Evolutionary conservation across 2,113 vertebrate genomes (phyloP).

Genomic region (Apus apus): DNA sequence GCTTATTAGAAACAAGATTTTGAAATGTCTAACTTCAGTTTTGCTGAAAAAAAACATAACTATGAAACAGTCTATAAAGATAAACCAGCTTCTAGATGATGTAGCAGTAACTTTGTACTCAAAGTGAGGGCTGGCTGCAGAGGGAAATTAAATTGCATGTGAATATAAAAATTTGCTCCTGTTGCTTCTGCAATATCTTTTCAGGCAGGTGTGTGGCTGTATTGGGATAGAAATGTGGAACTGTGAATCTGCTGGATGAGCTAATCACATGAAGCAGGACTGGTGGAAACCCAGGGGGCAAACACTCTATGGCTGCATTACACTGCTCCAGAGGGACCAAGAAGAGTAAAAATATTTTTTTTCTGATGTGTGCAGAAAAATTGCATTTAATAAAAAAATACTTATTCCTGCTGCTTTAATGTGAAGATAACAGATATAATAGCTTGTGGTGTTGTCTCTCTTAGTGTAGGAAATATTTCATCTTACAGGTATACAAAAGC

Average conservation of each 20-base stretch:
- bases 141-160: not conserved
- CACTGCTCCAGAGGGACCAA: not conserved
- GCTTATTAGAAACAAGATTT: not conserved
- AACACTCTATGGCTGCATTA: not conserved
- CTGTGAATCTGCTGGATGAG: not conserved
- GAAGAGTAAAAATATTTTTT: not conserved
- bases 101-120: not conserved
- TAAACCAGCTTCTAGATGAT: not conserved
- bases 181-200: not conserved
- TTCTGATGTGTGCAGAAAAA: not conserved
- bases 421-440: not conserved
- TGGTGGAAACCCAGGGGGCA: not conserved
- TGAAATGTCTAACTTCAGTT: not conserved
- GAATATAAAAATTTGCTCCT: not conserved
- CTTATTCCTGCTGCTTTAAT: not conserved
- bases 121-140: not conserved
- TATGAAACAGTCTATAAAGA: not conserved
- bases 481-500: not conserved
- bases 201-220: accelerated
- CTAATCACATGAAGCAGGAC: not conserved
- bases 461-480: not conserved
- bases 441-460: not conserved
- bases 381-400: not conserved
- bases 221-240: not conserved
- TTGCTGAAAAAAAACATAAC: not conserved